Percentiles rank a stretch among this genome's conserved stretches.
These are phyloP conservation scores for Corapipo altera DNA, from an alignment of 2,113 vertebrate genomes.

Conservation along the genomic window DNA sequence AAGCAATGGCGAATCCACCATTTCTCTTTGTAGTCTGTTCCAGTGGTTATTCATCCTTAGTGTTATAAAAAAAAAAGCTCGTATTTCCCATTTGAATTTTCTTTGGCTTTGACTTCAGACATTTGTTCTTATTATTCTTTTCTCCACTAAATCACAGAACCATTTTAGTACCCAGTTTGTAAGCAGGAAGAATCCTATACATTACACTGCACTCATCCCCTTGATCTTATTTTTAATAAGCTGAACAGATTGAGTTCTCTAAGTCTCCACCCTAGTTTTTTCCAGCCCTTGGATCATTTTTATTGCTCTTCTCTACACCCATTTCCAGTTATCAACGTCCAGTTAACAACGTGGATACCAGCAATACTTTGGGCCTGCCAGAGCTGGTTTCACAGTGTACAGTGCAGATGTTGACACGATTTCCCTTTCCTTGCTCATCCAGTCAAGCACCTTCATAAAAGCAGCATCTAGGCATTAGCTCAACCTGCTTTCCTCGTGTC, in stretches of 20 bases:
- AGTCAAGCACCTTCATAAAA: neutral
- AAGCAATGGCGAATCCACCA: neutral
- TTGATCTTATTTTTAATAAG: constrained; percentile 8
- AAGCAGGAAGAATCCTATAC: neutral
- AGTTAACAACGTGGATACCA: neutral
- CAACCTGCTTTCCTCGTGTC: neutral
- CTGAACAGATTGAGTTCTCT: neutral
- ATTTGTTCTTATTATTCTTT: constrained; percentile 25
- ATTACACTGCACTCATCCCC: neutral
- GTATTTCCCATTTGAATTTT: constrained; percentile 29
- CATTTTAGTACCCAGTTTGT: neutral
- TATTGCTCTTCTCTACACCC: neutral
- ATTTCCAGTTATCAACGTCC: neutral
- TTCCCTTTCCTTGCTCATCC: neutral
- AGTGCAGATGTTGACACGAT: neutral
- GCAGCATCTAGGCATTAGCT: neutral
- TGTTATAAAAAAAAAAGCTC: neutral
- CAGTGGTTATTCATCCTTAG: constrained; percentile 23
- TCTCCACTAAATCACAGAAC: neutral
- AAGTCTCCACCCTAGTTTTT: neutral
- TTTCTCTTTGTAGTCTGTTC: constrained; percentile 36
- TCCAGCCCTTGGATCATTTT: neutral
- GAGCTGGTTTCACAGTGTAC: neutral
- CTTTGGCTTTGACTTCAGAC: constrained; percentile 52
- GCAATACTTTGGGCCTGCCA: neutral